Base-by-base conservation (phyloP, 2,888 invertebrate species). In the Dicyrtoma fusca region DNA sequence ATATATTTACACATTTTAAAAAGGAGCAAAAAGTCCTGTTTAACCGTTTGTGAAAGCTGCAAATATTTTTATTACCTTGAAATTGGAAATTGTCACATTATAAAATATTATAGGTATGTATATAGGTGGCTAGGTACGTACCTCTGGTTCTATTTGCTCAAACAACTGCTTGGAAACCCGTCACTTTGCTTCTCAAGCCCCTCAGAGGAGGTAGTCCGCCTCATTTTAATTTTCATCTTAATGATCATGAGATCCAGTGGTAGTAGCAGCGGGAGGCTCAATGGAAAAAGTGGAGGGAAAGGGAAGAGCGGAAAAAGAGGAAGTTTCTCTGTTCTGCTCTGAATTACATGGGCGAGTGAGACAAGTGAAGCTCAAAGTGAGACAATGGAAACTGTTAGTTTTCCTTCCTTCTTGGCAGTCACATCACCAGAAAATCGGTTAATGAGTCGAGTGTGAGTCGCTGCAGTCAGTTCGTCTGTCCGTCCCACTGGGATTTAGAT, bases 361-460 rank as follows among this genome's bases (percentile, higher is more conserved):
- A 49, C 49, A 17, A 49, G 5, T 49, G 5, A 17, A 11, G 49
- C 23, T 13, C 23, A 21, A 25, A 21, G 21, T 23, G 55, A 55
- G n/a, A 55, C 55, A 55, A 55, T 55, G 13, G 23, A 51, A 51
- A 44, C 8, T 21, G 19, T 55, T 55, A 13, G 55, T 34, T 61
- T 61, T 34, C 34, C 34, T 34, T 34, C 34, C 34, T 34, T 34
- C 34, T 34, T 34, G 34, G 61, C 44, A 44, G 34, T 26, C 61
- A 6, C 44, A 42, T 61, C 44, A 61, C 61, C 61, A 61, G 34
- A 61, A 61, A 61, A 61, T 61, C 61, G 44, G 34, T 61, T 61
- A 61, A 61, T 61, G 61, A 26, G 44, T 44, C 3, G 61, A 61
- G 61, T 19, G 61, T 13, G 61, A 44, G 61, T 17, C 6, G 8